Evolutionary conservation across 2,888 invertebrate species (phyloP), one percentile per base, ranked within the genome.

Genomic region (Hedya salicella): DNA sequence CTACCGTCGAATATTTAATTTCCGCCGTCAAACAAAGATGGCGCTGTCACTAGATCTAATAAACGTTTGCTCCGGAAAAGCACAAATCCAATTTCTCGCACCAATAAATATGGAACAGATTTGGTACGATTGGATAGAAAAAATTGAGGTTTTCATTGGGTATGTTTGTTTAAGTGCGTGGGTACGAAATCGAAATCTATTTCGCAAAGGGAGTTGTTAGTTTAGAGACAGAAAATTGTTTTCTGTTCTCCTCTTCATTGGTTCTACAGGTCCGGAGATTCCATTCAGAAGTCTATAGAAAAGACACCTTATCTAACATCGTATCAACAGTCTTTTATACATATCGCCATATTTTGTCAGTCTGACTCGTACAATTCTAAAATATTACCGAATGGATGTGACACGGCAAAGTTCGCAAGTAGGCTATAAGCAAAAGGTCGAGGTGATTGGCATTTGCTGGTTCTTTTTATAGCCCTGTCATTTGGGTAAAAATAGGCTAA

Each of bases 401-500:
- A 79, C 77, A 78, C 76, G 71, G 70, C 25, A 39, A 44, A 61
- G 53, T 36, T 46, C 44, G 36, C 44, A 30, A 17, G 46, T 8
- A 13, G 17, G 36, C 17, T 53, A 40, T 30, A 53, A 59, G 52
- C 52, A 16, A 84, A 86, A 86, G 83, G 86, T 84, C 81, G 63
- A 17, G 48, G 71, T 60, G 70, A 53, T 67, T 73, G 81, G 70
- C 78, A 82, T 82, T 83, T 78, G 70, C 65, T 71, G 70, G 50
- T 63, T 67, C 76, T 77, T 78, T 77, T 82, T 79, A 83, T 81
- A 82, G 79, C 75, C 57, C 50, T 78, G 79, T 75, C 77, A 77
- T 81, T 80, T 68, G 57, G 75, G 68, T 77, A 77, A 78, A 82
- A 81, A 86, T 85, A 86, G 79, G 67, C 42, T 81, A 82, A 85